Evolutionary conservation across 2,888 invertebrate genomes (phyloP).

Genomic region (Pammene aurita): DNA sequence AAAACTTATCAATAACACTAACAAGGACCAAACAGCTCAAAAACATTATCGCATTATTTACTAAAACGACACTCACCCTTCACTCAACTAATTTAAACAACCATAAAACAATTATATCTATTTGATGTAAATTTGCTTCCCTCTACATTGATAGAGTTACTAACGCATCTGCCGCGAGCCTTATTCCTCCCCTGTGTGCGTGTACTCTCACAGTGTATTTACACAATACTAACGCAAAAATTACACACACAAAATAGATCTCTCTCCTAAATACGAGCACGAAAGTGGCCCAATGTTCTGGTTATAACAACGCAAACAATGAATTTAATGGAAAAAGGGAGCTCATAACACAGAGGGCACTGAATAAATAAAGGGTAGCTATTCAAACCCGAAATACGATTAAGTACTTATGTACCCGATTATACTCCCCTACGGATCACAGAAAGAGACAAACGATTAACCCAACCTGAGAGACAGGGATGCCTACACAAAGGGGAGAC

Average conservation of each 20-base stretch:
- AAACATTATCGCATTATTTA: slow-evolving; percentile 30
- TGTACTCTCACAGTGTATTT: not conserved
- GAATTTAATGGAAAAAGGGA: slow-evolving; percentile 69
- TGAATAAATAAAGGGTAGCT: slow-evolving; percentile 76
- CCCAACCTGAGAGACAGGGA: slow-evolving; percentile 54
- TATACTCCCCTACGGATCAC: slow-evolving; percentile 71
- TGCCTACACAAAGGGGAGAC: slow-evolving; percentile 63
- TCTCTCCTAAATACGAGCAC: not conserved
- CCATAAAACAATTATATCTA: slow-evolving; percentile 74
- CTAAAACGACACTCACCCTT: slow-evolving; percentile 23
- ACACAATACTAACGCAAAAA: not conserved
- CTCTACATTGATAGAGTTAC: slow-evolving; percentile 57
- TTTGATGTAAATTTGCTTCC: slow-evolving; percentile 73
- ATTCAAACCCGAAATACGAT: slow-evolving; percentile 77
- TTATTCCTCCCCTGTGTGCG: not conserved
- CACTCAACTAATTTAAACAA: slow-evolving; percentile 48
- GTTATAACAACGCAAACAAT: slow-evolving; percentile 72
- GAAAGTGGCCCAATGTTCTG: slow-evolving; percentile 56
- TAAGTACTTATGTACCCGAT: slow-evolving; percentile 82
- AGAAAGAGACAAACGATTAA: slow-evolving; percentile 52
- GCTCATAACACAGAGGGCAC: slow-evolving; percentile 62
- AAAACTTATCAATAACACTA: not conserved
- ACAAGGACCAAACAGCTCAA: slow-evolving; percentile 2
- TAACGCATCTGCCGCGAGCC: slow-evolving; percentile 59
- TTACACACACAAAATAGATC: not conserved